Percentiles rank a stretch among this genome's conserved stretches.
Evolutionary conservation across 1,140 invertebrate species (phyloP).

Genomic region (Hydropsyche tenuis): DNA sequence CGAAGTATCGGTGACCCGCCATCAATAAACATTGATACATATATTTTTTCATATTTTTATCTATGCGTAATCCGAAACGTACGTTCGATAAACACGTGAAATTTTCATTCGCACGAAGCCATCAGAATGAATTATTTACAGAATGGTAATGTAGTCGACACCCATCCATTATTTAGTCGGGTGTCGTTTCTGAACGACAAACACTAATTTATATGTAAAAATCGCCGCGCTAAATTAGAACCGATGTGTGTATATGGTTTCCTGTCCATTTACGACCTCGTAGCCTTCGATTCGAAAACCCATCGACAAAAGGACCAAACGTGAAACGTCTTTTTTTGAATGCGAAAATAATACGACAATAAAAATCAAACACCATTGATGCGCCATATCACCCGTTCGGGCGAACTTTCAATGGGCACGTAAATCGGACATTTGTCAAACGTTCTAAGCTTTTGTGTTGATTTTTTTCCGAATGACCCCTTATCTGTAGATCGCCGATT

Average conservation of each 20-base stretch:
- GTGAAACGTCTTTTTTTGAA: no score
- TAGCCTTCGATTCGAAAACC: not conserved
- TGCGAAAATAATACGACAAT: no score
- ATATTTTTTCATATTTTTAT: not conserved
- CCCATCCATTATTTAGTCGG: constrained; percentile 19
- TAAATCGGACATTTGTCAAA: no score
- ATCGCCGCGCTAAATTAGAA: not conserved
- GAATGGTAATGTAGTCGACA: constrained; percentile 13
- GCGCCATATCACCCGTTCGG: no score
- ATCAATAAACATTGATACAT: not conserved
- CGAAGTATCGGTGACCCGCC: not conserved
- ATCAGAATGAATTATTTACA: constrained; percentile 15
- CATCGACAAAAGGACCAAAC: no score
- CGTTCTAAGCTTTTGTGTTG: no score
- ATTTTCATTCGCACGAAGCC: no score
- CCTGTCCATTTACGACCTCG: not conserved
- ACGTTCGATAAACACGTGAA: no score
- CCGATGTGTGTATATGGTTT: not conserved
- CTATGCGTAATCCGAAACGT: no score
- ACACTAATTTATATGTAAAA: constrained; percentile 18
- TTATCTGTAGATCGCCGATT: not conserved
- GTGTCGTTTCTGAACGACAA: not conserved
- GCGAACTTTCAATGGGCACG: no score
- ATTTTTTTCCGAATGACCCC: no score
- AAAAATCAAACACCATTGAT: no score